A percentile compares a stretch with the other conserved stretches of the same genome.
phyloP scores from a whole-genome alignment of 2,888 invertebrate genomes.

The Eretmocerus hayati region DNA sequence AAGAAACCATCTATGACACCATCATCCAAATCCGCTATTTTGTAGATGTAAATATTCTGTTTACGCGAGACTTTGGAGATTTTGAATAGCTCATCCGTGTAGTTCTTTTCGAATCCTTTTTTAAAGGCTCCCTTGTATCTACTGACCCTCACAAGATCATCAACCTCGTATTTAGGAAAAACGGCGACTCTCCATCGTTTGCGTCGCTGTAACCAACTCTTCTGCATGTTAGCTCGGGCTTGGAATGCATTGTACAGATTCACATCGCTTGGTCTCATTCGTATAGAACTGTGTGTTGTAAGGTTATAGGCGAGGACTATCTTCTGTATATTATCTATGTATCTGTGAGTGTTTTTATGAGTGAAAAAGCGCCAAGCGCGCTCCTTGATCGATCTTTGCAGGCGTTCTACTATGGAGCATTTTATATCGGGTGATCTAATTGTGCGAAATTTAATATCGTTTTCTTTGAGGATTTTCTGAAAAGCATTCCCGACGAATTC shows the following conservation, averaged over 20 bases:
- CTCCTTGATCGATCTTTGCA: slow-evolving; percentile 17
- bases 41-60: not conserved
- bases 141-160: not conserved
- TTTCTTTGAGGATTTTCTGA: not conserved
- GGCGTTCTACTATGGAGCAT: slow-evolving; percentile 15
- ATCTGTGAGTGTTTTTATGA: slow-evolving; percentile 8
- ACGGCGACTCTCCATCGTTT: not conserved
- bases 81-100: slow-evolving; percentile 1
- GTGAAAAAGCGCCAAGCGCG: slow-evolving; percentile 19
- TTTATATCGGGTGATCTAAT: slow-evolving; percentile 20
- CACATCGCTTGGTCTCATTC: slow-evolving; percentile 6
- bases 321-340: slow-evolving; percentile 25
- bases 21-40: not conserved
- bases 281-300: slow-evolving; percentile 21
- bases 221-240: slow-evolving; percentile 3
- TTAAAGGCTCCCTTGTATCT: slow-evolving; percentile 1
- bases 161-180: not conserved
- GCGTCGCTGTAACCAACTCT: not conserved
- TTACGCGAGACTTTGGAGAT: not conserved
- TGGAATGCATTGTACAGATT: slow-evolving; percentile 7
- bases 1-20: slow-evolving; percentile 16
- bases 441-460: slow-evolving; percentile 14
- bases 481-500: slow-evolving; percentile 24
- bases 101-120: slow-evolving; percentile 8
- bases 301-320: slow-evolving; percentile 29